Evolutionary conservation across 2,797 vertebrate genomes (phyloP).

Genomic region (Rhabdophis nuchalis): DNA sequence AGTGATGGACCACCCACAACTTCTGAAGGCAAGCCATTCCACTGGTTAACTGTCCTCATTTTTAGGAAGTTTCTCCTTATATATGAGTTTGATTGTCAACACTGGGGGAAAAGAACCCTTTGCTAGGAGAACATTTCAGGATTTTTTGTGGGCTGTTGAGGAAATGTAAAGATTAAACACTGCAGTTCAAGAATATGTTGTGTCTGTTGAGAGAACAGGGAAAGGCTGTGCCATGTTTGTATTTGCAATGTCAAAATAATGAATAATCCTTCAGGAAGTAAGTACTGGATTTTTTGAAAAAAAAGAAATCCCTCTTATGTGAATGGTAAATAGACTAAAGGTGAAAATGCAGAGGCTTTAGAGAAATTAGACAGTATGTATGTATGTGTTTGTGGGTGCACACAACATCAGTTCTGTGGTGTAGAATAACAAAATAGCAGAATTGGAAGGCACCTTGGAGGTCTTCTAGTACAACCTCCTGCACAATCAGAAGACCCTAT

Average conservation of each 20-base stretch:
- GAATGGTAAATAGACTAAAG: neutral
- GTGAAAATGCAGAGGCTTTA: slow-evolving; percentile 26
- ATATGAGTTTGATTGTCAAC: neutral
- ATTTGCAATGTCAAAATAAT: neutral
- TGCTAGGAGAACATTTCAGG: neutral
- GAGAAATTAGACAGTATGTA: neutral
- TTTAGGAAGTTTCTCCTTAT: too few relatives aligned
- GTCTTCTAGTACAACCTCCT: neutral
- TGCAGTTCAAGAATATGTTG: neutral
- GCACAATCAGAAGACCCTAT: neutral
- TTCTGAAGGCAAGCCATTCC: too few relatives aligned
- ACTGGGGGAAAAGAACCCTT: neutral
- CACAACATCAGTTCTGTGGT: neutral
- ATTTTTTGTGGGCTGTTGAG: neutral
- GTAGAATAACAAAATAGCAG: neutral
- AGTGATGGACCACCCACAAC: too few relatives aligned
- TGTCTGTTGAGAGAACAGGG: neutral
- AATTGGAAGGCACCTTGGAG: neutral
- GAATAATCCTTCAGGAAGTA: slow-evolving; percentile 35
- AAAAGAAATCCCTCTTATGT: slow-evolving; percentile 31
- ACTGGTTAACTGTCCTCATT: too few relatives aligned
- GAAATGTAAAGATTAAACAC: slow-evolving; percentile 38
- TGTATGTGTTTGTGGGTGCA: neutral
- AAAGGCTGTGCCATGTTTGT: neutral
- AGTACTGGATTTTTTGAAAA: slow-evolving; percentile 1